Base-by-base conservation (phyloP, 64 coral and sea anemone species). In the Astreopora myriophthalma region DNA sequence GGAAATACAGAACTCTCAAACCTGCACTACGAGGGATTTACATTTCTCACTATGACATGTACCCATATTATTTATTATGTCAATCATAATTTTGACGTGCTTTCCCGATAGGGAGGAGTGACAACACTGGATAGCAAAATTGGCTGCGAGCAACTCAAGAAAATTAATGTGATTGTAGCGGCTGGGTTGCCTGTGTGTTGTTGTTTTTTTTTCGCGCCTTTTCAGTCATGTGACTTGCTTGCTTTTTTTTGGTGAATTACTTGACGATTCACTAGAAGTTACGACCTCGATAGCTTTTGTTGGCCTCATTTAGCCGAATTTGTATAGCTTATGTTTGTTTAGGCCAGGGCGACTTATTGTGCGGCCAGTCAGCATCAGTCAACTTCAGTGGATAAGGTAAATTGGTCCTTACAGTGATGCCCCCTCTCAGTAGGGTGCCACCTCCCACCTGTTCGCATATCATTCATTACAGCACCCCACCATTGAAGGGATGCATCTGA, bases 61-160 rank as follows among this genome's bases (percentile, higher is more conserved):
- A 5, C 73, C 84, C 85, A 80, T 93, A 26, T 80, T 73, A 55
- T 93, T 88, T 20, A 93, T 80, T 3, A n/a, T 93, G 38, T 93
- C 84, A 62, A 79, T 71, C 84, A 87, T 80, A 2, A 66, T 34
- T 26, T 93, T 79, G 13, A 93, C 74, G 79, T 93, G 91, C 30
- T 93, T 87, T 12, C 34, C 48, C 4, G 39, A 30, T 58, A 87
- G 64, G 16, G 22, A 69, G 26, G 63, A 12, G 19, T 76, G 57
- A 58, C 79, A 93, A 49, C 72, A 70, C 16, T 71, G 76, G 6
- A 78, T 14, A 40, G 91, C 84, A 87, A 87, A 87, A 19, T 42
- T 76, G 9, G 73, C 84, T 36, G 58, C 58, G 8, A 75, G 20
- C 34, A 92, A 33, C 42, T 92, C 48, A 8, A 85, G 49, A 10